Conservation (phyloP, 2,888 invertebrate genomes). For the Cistogaster globosa region DNA sequence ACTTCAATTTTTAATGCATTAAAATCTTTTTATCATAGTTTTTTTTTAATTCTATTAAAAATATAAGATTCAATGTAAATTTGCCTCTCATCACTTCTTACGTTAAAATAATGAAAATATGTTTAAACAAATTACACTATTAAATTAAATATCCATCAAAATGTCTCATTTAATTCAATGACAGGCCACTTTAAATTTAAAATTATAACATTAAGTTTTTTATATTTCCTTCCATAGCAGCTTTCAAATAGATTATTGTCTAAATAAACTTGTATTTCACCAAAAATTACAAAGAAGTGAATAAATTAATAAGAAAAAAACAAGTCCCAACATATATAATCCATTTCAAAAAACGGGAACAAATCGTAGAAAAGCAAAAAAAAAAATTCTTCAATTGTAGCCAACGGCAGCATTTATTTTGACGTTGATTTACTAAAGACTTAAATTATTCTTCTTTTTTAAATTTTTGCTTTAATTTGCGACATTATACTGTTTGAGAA, state of each 20-base stretch:
- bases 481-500: background rate
- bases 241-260: slow-evolving; percentile 25
- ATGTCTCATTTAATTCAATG: slow-evolving; percentile 1
- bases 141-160: background rate
- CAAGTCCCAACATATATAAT: background rate
- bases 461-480: background rate
- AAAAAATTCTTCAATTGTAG: slow-evolving; percentile 19
- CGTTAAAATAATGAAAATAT: too few relatives aligned
- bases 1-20: too few relatives aligned
- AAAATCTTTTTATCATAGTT: too few relatives aligned
- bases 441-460: background rate
- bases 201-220: slow-evolving; percentile 25
- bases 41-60: too few relatives aligned
- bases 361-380: slow-evolving; percentile 7
- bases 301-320: slow-evolving; percentile 6
- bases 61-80: too few relatives aligned
- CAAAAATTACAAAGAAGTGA: slow-evolving; percentile 4
- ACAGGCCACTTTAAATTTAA: background rate
- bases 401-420: slow-evolving; percentile 30
- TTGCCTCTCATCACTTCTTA: too few relatives aligned
- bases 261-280: slow-evolving; percentile 8
- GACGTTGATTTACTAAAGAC: slow-evolving; percentile 57
- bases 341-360: background rate
- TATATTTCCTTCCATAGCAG: background rate
- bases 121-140: background rate